phyloP scores from a whole-genome alignment of 2,113 vertebrate genomes.

The Pangasianodon hypophthalmus region DNA sequence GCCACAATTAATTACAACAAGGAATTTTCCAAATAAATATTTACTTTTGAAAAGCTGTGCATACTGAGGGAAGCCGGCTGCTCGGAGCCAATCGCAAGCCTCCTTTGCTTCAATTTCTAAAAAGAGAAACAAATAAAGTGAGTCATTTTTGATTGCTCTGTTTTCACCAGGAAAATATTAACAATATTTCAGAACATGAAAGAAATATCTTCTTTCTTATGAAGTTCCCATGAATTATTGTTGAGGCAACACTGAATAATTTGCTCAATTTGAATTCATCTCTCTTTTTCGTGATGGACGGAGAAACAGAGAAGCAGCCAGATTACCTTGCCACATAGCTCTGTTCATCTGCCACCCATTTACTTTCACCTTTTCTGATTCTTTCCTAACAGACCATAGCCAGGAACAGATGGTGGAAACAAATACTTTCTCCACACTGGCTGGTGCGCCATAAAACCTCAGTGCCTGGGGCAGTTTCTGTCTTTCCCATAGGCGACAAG shows the following conservation, averaged over 20 bases:
- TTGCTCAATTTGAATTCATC: conserved; percentile 59
- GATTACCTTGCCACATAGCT: not conserved
- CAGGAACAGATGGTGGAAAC: conserved; percentile 55
- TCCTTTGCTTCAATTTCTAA: conserved; percentile 89
- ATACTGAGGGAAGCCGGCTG: conserved; percentile 89
- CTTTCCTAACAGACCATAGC: conserved; percentile 33
- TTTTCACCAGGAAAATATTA: conserved; percentile 63
- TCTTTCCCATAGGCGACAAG: conserved; percentile 47
- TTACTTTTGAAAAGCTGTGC: conserved; percentile 90
- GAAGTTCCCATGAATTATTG: conserved; percentile 55
- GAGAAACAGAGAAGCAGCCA: not conserved
- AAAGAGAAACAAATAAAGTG: conserved; percentile 56
- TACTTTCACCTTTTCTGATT: conserved; percentile 41
- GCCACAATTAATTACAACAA: not conserved
- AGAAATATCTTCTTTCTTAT: conserved; percentile 40
- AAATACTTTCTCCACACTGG: conserved; percentile 35
- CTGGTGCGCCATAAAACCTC: conserved; percentile 43
- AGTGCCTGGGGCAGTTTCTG: conserved; percentile 24
- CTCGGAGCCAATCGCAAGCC: conserved; percentile 88
- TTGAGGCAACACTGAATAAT: conserved; percentile 46
- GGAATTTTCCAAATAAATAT: conserved; percentile 36
- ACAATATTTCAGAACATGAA: not conserved
- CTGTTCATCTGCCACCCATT: conserved; percentile 47
- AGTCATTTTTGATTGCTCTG: conserved; percentile 51
- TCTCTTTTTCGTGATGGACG: conserved; percentile 14